A percentile compares a stretch with the other conserved stretches of the same genome.
Conservation (phyloP, 2,797 vertebrate genomes). For the Melanogrammus aeglefinus region DNA sequence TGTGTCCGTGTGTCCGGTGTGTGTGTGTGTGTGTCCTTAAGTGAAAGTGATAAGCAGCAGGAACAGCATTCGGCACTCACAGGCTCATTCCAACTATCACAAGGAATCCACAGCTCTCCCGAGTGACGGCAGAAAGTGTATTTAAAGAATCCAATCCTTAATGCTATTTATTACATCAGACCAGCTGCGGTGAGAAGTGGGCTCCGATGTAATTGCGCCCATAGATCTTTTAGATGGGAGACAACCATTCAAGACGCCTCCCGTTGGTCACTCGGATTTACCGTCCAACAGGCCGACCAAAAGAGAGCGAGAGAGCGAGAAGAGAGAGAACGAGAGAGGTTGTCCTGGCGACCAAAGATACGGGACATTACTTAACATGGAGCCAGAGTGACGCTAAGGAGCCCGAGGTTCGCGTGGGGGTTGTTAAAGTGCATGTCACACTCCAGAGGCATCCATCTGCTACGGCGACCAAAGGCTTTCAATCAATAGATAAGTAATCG, state of each 20-base stretch:
- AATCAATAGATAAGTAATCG: slow-evolving; percentile 83
- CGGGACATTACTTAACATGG: slow-evolving; percentile 75
- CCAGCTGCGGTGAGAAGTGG: slow-evolving; percentile 62
- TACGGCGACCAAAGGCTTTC: slow-evolving; percentile 56
- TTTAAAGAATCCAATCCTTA: slow-evolving; percentile 73
- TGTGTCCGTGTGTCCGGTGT: slow-evolving; percentile 3
- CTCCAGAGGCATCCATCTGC: slow-evolving; percentile 75
- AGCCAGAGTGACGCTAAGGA: slow-evolving; percentile 70
- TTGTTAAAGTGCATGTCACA: slow-evolving; percentile 75
- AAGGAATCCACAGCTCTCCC: slow-evolving; percentile 62
- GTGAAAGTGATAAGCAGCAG: slow-evolving; percentile 70
- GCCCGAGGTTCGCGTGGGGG: slow-evolving; percentile 67
- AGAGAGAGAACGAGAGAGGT: background rate
- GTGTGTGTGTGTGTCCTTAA: slow-evolving; percentile 44
- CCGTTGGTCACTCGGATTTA: slow-evolving; percentile 34
- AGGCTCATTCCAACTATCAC: slow-evolving; percentile 49
- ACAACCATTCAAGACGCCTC: slow-evolving; percentile 72
- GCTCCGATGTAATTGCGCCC: slow-evolving; percentile 70
- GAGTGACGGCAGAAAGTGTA: slow-evolving; percentile 60
- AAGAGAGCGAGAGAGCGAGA: slow-evolving; percentile 23
- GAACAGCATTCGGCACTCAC: slow-evolving; percentile 49
- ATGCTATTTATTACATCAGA: slow-evolving; percentile 74
- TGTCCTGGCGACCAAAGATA: slow-evolving; percentile 63
- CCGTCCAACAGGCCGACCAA: slow-evolving; percentile 45
- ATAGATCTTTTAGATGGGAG: slow-evolving; percentile 70